Base-by-base conservation (phyloP, 2,888 invertebrate genomes). In the Cyrtodaria siliqua region DNA sequence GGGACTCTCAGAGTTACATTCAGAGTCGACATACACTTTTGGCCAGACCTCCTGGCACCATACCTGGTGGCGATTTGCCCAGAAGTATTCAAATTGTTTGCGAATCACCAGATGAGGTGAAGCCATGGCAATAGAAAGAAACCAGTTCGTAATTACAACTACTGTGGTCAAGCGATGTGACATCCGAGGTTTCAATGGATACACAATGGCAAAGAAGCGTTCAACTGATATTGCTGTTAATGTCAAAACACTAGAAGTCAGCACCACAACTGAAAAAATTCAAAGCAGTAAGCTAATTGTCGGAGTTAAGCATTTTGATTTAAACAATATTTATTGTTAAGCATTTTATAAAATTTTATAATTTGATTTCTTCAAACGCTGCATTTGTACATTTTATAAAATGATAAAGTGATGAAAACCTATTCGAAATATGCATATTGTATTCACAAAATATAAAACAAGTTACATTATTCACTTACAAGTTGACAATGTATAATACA, bases 191-290 rank as follows among this genome's bases (percentile, higher is more conserved):
- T 76, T 84, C 23, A 91, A 60, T 0, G 91, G 91, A 52, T 82
- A 89, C 8, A 91, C 87, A 18, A 91, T 89, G 26, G 90, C 89
- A n/a, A 89, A 76, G 70, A 89, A 90, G 20, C 91, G 73, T 53
- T 91, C 91, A 18, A 87, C 84, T 1, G 91, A 89, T 57, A 91
- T 89, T 6, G 85, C 83, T 0, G 89, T 89, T 62, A 91, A 60
- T 14, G 87, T 90, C 16, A 90, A 55, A 0, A 89, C 88, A 55
- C 91, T 91, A 33, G 88, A 85, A 3, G 88, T 87, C 0, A 90
- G 80, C 0, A 87, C 84, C 20, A 86, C 42, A 14, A 89, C 91
- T 91, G 81, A 8, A 33, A 33, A 33, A 33, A 33, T 33, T 8
- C 6, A 33, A 8, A 33, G 12, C 33, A n/a, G n/a, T n/a, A n/a